These are phyloP conservation scores for Coregonus ussuriensis DNA, from an alignment of 2,797 vertebrate genomes.

Conservation along the genomic window DNA sequence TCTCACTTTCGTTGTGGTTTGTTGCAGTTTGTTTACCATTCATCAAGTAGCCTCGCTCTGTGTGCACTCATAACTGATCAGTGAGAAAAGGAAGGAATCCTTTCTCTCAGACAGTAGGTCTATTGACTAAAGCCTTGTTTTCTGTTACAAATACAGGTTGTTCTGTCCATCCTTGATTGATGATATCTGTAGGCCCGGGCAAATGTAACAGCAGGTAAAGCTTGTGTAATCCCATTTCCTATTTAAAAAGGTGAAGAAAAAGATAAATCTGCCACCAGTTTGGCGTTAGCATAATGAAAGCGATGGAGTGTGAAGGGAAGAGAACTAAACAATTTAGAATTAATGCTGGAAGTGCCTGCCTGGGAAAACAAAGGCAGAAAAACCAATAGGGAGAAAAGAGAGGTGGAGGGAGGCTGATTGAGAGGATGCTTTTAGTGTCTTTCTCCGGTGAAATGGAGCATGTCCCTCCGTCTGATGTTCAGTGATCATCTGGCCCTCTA, in stretches of 20 bases:
- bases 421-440: constrained; percentile 53
- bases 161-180: constrained; percentile 67
- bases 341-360: constrained; percentile 49
- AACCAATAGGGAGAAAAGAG: constrained; percentile 13
- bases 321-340: constrained; percentile 52
- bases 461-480: constrained; percentile 30
- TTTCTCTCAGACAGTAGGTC: constrained; percentile 17
- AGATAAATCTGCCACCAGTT: constrained; percentile 39
- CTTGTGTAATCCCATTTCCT: constrained; percentile 57
- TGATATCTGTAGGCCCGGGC: constrained; percentile 60
- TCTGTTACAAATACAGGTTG: constrained; percentile 34
- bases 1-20: constrained; percentile 23
- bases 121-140: constrained; percentile 44
- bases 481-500: constrained; percentile 38
- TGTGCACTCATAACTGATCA: constrained; percentile 23
- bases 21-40: constrained; percentile 15
- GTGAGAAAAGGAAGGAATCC: constrained; percentile 21
- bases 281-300: constrained; percentile 44
- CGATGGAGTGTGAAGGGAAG: constrained; percentile 39
- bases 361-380: constrained; percentile 35
- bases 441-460: constrained; percentile 64
- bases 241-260: constrained; percentile 46
- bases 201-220: constrained; percentile 55
- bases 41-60: constrained; percentile 18
- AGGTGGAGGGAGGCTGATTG: constrained; percentile 40